Base-by-base conservation (phyloP, 2,797 vertebrate genomes). In the Sebastes reedi region DNA sequence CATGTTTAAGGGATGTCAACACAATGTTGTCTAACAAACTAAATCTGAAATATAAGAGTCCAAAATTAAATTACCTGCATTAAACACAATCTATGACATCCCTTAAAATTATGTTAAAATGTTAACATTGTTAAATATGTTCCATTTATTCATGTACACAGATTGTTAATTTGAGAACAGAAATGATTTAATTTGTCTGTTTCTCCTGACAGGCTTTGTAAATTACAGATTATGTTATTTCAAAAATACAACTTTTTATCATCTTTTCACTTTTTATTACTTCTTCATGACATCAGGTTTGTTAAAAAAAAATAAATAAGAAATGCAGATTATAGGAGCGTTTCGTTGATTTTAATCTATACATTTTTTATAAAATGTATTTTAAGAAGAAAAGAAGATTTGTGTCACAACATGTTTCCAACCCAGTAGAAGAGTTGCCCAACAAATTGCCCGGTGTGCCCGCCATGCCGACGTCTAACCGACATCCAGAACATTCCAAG, bases 401-500 rank as follows among this genome's bases (percentile, higher is more conserved):
- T 54, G n/a, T 22, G 9, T 5, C n/a, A 25, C 13, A 5, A 39
- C 22, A 8, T 56, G 56, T 34, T 14, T 13, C 8, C 4, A 10
- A 20, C 27, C 58, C 58, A 60, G 56, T 18, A 6, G 29, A 62
- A 11, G 34, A 27, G 32, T 56, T 39, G 30, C 52, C n/a, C n/a
- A 16, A 24, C 56, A 3, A 4, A 1, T 54, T 67, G 73, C 55
- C 50, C 56, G 3, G 3, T 11, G 69, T 32, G 3, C 18, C 54
- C 24, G 30, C 32, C 75, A 65, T 13, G 59, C 72, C 61, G 29
- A 75, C 52, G 81, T 86, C 62, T 8, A 27, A 76, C 52, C 42
- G 67, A 80, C 77, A 71, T 85, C 77, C 85, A 79, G 83, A 93
- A 96, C 96, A 96, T 96, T 97, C 97, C 96, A 94, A 88, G 76